Evolutionary conservation across 2,113 vertebrate genomes (phyloP), one percentile per base, ranked within the genome.

Genomic region (Chaetodon trifascialis): DNA sequence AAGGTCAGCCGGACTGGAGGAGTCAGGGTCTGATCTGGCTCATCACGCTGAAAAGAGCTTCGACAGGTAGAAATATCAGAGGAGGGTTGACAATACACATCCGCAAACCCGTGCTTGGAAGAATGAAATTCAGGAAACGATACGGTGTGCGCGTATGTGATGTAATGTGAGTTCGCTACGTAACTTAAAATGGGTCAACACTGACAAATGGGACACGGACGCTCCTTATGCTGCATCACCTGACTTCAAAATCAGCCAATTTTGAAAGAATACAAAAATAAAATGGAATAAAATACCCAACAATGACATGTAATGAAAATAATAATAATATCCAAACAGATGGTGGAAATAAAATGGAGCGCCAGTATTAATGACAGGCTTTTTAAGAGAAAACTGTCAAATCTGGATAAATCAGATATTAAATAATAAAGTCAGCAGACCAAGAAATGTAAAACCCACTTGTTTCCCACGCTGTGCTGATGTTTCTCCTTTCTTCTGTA

Each of bases 1-100:
- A 79, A 87, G 77, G 86, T 86, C 80, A 84, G 72, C 8, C 1
- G 70, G 75, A 76, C 66, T 42, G 30, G 42, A 66, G 73, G 68
- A 73, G 64, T 55, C 52, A 4, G 49, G 8, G 30, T 71, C 56
- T 60, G 71, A 74, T 78, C 12, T 73, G 44, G 76, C 36, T 74
- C 19, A 2, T 78, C 38, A 40, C 21, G 3, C 14, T 44, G n/a
- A 16, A 74, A 67, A 73, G 17, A 63, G 11, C 2, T 63, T 17
- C 55, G 21, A 40, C 19, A 44, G 7, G 42, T 14, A 36, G 49
- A 78, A 65, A 75, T 59, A 47, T 59, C 21, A 52, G n/a, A n/a
- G 65, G 44, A 36, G 8, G 60, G 42, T 30, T 52, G 34, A 0
- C 2, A 23, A 66, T 15, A 25, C 16, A 23, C 3, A 46, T 66